These are phyloP conservation scores for Orthonyx spaldingii DNA, from an alignment of 2,113 vertebrate species.

Conservation along the genomic window DNA sequence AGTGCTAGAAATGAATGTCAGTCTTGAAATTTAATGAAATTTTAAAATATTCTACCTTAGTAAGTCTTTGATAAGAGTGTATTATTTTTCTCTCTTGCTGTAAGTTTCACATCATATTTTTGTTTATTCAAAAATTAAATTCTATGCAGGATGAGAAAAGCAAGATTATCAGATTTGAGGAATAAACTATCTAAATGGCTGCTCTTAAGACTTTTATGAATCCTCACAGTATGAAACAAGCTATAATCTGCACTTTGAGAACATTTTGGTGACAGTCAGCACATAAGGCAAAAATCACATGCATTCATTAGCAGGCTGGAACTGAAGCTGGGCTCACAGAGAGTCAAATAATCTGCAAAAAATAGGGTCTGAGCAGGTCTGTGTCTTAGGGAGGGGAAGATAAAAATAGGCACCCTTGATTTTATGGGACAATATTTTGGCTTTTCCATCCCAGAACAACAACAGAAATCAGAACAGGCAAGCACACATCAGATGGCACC, in stretches of 20 bases:
- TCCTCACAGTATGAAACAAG: constrained; percentile 9
- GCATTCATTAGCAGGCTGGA: neutral
- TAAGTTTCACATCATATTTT: neutral
- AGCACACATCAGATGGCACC: too few relatives aligned
- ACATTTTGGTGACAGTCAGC: neutral
- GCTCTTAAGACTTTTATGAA: neutral
- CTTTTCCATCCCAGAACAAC: neutral
- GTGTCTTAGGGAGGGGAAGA: neutral
- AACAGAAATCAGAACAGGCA: neutral
- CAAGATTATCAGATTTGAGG: neutral
- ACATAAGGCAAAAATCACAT: neutral
- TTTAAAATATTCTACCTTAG: neutral
- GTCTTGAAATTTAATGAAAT: neutral
- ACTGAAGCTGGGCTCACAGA: neutral
- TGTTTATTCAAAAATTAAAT: neutral
- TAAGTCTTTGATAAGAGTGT: neutral
- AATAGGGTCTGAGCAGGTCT: neutral
- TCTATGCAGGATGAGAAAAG: neutral
- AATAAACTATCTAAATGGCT: constrained; percentile 3
- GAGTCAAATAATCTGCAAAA: neutral
- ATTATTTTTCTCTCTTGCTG: neutral
- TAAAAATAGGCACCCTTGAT: neutral
- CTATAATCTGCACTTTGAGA: neutral
- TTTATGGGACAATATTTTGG: neutral
- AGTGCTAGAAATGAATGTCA: neutral